Base-by-base conservation (phyloP, 2,113 vertebrate genomes). In the Tychaedon coryphoeus region DNA sequence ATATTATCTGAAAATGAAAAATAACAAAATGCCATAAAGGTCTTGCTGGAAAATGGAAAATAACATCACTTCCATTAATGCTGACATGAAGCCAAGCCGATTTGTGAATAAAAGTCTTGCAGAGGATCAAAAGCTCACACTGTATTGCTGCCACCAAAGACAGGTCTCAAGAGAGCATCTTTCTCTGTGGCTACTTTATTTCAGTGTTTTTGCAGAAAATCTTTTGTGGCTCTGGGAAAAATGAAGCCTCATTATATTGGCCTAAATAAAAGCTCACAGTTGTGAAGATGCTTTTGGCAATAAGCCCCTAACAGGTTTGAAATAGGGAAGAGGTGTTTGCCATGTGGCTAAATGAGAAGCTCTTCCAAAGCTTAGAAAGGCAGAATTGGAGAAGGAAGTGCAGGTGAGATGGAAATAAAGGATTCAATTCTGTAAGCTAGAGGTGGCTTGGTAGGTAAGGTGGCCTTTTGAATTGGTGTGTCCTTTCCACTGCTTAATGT, bases 1-100 rank as follows among this genome's bases (percentile, higher is more conserved):
- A 40, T 69, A 86, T 86, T 72, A 84, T 57, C 87, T 92, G 85
- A 87, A 93, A 96, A 94, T 94, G 65, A 95, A 88, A 95, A 90
- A 85, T 81, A 92, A 47, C 65, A 88, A 86, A 84, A 93, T 62
- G 12, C 6, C 26, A 78, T 94, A 67, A 94, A 92, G 13, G 7
- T 71, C 51, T 85, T 92, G 92, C 70, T 92, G 88, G 65, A 88
- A 97, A 91, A 94, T 29, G 74, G 80, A 90, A 95, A 96, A 88
- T 86, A 93, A 67, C 48, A 94, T 88, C 40, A 47, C 20, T 95
- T 86, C 65, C 51, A 67, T 97, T 94, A 85, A 17, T 90, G 48
- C 33, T 95, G 87, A 91, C 78, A 92, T 50, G 56, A 91, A 93
- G 82, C 62, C 57, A 93, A 88, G 67, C 38, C 85, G 54, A 84